phyloP scores from a whole-genome alignment of 2,888 invertebrate species.

The Eudasyphora cyanicolor region DNA sequence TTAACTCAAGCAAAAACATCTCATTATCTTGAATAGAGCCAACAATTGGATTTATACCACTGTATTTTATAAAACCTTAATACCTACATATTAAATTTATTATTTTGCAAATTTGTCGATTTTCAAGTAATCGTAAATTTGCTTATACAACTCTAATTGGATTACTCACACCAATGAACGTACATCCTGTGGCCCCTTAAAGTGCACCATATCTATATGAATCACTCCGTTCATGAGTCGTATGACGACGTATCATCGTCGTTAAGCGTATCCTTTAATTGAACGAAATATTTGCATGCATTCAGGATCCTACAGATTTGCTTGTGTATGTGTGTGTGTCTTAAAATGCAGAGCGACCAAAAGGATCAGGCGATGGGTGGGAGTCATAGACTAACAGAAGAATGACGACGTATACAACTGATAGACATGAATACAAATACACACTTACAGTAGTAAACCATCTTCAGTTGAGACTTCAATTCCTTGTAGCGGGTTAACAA shows the following conservation, averaged over 20 bases:
- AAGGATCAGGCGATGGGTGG: too few species aligned
- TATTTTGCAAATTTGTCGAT: too few species aligned
- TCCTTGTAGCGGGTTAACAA: not conserved
- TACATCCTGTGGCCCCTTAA: too few species aligned
- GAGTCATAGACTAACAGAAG: conserved; percentile 36
- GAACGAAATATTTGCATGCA: conserved; percentile 57
- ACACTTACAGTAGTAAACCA: not conserved
- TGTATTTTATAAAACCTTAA: too few species aligned
- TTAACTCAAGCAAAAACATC: too few species aligned
- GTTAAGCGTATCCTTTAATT: conserved; percentile 45
- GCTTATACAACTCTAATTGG: too few species aligned
- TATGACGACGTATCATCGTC: not conserved
- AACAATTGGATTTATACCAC: too few species aligned
- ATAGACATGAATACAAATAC: conserved; percentile 47
- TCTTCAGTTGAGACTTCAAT: not conserved
- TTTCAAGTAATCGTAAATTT: too few species aligned
- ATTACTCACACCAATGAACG: too few species aligned
- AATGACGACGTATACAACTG: conserved; percentile 50
- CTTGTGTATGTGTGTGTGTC: not conserved
- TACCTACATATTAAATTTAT: too few species aligned
- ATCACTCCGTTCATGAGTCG: not conserved
- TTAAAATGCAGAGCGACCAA: not conserved
- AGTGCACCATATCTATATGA: not conserved
- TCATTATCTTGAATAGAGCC: too few species aligned
- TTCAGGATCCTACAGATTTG: conserved; percentile 19